Evolutionary conservation across 2,888 invertebrate genomes (phyloP), one percentile per base, ranked within the genome.

Genomic region (Lithodes maja): DNA sequence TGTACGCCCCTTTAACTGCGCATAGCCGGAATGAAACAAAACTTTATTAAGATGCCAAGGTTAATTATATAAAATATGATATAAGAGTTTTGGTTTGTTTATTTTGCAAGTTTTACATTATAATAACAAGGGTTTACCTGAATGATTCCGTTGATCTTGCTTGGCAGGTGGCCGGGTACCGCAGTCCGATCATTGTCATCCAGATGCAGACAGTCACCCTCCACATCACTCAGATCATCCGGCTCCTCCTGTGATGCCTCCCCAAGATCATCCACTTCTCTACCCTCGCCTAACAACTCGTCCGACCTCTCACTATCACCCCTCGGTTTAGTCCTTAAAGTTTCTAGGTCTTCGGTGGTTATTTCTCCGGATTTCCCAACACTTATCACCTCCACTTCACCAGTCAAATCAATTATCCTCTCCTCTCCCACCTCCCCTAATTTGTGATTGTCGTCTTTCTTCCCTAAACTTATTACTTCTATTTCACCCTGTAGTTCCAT

Each of bases 221-320:
- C 90, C n/a, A 55, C 78, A 49, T 90, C 90, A 74, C 90, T 90
- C 2, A 83, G 61, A 9, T 90, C 87, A 74, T 90, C 90, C 52
- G 68, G 75, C 61, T 90, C 90, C 71, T 90, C 90, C 49, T 90
- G 90, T 50, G 90, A 90, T 3, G 84, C 87, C 7, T 90, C 90
- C 2, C 87, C 86, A 15, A 83, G 52, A 61, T 90, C 89, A 17
- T 90, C 87, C 49, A 84, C 15, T 1, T 88, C 87, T 3, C 68
- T 71, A 49, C 78, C 87, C 53, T 53, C 79, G 15, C n/a, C 15
- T n/a, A 52, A 79, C 52, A 17, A n/a, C 68, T 49, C 61, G 7
- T n/a, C 82, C 61, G 33, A 33, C 54, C 84, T 74, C 74, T 53
- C 53, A 50, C 3, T 75, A 17, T 77, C 77, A 12, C 83, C 80